Conservation (phyloP, 2,888 invertebrate species). For the Ferdinandea cuprea region DNA sequence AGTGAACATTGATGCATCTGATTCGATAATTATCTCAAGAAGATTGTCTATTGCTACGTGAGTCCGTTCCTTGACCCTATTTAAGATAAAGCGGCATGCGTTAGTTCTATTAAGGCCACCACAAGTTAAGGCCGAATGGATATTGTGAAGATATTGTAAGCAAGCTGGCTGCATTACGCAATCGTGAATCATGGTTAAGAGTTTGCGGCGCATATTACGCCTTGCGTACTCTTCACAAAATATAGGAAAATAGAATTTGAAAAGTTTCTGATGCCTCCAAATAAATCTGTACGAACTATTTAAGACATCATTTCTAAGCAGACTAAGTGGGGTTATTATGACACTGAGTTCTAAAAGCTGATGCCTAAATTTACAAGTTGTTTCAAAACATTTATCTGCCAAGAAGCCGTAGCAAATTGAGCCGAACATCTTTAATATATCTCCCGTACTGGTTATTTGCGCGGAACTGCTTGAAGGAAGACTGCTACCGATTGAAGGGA, state of each 20-base stretch:
- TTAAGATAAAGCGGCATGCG: conserved; percentile 61
- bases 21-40: conserved; percentile 76
- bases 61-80: conserved; percentile 29
- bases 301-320: conserved; percentile 37
- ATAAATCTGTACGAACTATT: conserved; percentile 54
- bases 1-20: conserved; percentile 76
- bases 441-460: conserved; percentile 7
- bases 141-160: conserved; percentile 51
- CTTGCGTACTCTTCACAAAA: conserved; percentile 75
- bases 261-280: conserved; percentile 58
- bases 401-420: conserved; percentile 50
- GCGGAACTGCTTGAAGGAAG: not conserved
- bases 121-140: conserved; percentile 17
- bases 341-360: conserved; percentile 36
- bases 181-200: conserved; percentile 75
- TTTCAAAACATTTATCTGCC: conserved; percentile 40
- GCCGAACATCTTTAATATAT: conserved; percentile 56
- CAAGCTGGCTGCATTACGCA: conserved; percentile 76
- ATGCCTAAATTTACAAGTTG: conserved; percentile 50
- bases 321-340: conserved; percentile 27
- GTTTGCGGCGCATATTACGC: conserved; percentile 75
- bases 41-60: conserved; percentile 70
- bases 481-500: not conserved
- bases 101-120: conserved; percentile 47
- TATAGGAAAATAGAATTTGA: conserved; percentile 52